A percentile compares a stretch with the other conserved stretches of the same genome.
Conservation (phyloP, 23 tunicate genomes). For the Oikopleura dioica region DNA sequence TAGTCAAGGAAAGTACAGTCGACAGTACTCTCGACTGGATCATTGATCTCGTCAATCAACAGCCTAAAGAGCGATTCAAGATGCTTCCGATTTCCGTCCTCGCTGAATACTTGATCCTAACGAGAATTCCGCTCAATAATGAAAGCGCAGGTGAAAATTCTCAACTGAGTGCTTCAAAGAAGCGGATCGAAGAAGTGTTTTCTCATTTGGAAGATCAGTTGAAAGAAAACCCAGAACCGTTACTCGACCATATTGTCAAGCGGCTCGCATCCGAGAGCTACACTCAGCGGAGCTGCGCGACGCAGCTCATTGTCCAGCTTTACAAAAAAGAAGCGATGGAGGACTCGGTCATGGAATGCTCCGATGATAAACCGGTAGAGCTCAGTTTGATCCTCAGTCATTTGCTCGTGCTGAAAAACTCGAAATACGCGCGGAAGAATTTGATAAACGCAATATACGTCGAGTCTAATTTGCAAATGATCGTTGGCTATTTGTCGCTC, state of each 20-base stretch:
- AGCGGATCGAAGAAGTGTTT: no score
- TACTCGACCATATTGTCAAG: no score
- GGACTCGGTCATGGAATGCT: background rate
- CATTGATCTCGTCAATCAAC: background rate
- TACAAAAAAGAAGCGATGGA: background rate
- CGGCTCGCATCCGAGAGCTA: background rate
- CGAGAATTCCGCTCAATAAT: background rate
- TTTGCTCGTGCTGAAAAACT: background rate
- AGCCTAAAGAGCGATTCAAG: background rate
- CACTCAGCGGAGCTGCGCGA: background rate
- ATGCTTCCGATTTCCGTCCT: background rate
- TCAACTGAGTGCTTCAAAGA: no score
- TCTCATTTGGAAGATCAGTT: no score
- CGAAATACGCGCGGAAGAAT: background rate
- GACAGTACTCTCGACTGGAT: background rate
- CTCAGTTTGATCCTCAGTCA: background rate
- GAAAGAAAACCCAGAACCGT: no score
- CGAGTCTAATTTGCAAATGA: background rate
- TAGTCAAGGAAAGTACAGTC: background rate
- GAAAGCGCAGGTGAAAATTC: no score
- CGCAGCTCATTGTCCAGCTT: background rate
- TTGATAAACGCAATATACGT: background rate
- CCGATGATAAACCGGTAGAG: background rate
- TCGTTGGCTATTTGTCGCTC: background rate
- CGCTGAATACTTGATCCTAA: background rate